Conservation (phyloP, 2,888 invertebrate species). For the Sminthurides aquaticus region DNA sequence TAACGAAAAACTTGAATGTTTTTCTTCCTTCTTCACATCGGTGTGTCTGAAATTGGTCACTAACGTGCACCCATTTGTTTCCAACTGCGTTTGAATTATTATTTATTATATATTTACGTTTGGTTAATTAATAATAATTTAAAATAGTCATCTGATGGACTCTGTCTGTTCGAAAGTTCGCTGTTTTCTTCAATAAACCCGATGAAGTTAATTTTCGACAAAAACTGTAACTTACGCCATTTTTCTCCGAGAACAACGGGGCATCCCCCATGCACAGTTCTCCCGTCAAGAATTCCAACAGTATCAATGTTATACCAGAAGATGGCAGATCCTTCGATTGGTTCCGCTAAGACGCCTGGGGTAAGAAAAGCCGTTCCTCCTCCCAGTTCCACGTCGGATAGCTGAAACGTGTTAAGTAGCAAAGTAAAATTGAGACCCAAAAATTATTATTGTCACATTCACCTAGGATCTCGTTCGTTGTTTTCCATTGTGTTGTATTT, state of each 20-base stretch:
- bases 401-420: too few relatives aligned
- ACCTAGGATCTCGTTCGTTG: too few relatives aligned
- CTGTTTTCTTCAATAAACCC: too few relatives aligned
- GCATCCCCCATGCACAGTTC: conserved; percentile 49
- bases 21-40: too few relatives aligned
- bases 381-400: conserved; percentile 41
- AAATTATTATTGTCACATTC: too few relatives aligned
- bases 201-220: not conserved
- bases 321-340: conserved; percentile 47
- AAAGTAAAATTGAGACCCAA: too few relatives aligned
- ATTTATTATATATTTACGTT: too few relatives aligned
- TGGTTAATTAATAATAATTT: too few relatives aligned
- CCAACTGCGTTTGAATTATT: conserved; percentile 16
- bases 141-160: too few relatives aligned
- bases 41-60: conserved; percentile 4
- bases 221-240: conserved; percentile 47
- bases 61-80: conserved; percentile 16
- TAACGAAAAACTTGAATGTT: too few relatives aligned
- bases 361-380: conserved; percentile 45
- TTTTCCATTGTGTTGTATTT: too few relatives aligned
- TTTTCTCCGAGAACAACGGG: conserved; percentile 49
- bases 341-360: conserved; percentile 43
- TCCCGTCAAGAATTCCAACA: conserved; percentile 47
- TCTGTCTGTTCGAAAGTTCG: too few relatives aligned
- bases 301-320: conserved; percentile 49